A percentile compares a stretch with the other conserved stretches of the same genome.
Evolutionary conservation across 2,113 vertebrate genomes (phyloP).

Genomic region (Erythrolamprus reginae): DNA sequence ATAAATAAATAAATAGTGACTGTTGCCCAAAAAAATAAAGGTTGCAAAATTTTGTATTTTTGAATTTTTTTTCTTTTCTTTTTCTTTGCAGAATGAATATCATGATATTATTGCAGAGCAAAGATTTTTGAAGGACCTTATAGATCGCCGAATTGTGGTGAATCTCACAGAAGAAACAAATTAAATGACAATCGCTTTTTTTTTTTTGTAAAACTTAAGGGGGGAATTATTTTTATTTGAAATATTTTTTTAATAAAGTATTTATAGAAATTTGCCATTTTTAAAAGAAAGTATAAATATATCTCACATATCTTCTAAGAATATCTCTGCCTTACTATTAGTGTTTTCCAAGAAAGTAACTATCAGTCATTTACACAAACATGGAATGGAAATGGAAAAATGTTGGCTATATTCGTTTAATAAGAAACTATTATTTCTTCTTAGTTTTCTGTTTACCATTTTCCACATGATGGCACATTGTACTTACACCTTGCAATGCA

Average conservation of each 20-base stretch:
- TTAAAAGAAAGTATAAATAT: slow-evolving; percentile 19
- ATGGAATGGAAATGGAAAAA: slow-evolving; percentile 61
- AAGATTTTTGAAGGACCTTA: slow-evolving; percentile 72
- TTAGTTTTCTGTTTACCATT: not conserved
- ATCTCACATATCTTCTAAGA: slow-evolving; percentile 31
- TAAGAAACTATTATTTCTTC: slow-evolving; percentile 26
- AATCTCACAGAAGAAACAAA: slow-evolving; percentile 69
- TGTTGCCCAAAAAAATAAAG: not conserved
- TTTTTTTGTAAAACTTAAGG: slow-evolving; percentile 56
- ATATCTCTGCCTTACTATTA: slow-evolving; percentile 12
- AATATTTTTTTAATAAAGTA: slow-evolving; percentile 58
- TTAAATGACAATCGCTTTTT: slow-evolving; percentile 49
- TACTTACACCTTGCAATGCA: not conserved
- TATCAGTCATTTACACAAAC: slow-evolving; percentile 58
- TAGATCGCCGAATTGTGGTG: slow-evolving; percentile 71
- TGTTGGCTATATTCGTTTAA: slow-evolving; percentile 57
- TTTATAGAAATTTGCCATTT: slow-evolving; percentile 36
- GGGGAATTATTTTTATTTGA: slow-evolving; percentile 1
- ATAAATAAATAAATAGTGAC: not conserved
- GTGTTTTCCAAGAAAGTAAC: not conserved
- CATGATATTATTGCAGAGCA: slow-evolving; percentile 76
- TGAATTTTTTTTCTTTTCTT: not conserved
- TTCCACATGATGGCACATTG: not conserved
- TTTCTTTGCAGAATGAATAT: slow-evolving; percentile 66
- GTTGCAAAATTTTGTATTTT: not conserved